phyloP scores from a whole-genome alignment of 2,888 invertebrate species.

The Nomada fabriciana region DNA sequence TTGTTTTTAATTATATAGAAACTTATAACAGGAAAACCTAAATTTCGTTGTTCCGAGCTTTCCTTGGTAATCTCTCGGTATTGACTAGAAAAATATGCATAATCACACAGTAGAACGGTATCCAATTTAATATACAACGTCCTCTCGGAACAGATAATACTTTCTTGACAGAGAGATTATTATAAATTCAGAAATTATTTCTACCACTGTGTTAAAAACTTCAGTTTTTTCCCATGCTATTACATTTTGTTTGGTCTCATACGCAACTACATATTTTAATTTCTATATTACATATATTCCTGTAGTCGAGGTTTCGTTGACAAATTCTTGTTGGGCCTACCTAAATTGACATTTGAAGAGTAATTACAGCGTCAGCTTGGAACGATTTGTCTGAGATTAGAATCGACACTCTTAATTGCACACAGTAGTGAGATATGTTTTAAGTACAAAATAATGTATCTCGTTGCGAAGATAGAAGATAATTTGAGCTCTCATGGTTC shows the following conservation, averaged over 20 bases:
- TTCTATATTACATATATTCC: no score
- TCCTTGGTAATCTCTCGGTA: conserved; percentile 1
- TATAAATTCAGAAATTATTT: no score
- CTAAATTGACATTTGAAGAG: no score
- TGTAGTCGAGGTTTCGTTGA: neutral
- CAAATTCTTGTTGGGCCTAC: neutral
- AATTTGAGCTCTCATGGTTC: conserved; percentile 9
- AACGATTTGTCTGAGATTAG: neutral
- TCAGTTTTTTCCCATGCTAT: no score
- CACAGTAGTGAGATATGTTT: conserved; percentile 12
- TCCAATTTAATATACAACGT: neutral
- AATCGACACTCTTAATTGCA: neutral
- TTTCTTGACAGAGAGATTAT: no score
- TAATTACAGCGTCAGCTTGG: no score
- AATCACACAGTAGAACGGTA: neutral
- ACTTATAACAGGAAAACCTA: neutral
- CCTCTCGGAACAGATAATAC: neutral
- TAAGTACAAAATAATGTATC: conserved; percentile 48
- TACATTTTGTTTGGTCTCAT: no score
- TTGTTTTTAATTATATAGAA: neutral
- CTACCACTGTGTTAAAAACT: no score
- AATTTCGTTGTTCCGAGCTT: conserved; percentile 48
- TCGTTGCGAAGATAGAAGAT: neutral
- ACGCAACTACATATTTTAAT: no score
- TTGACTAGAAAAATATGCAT: conserved; percentile 40